A percentile compares a stretch with the other conserved stretches of the same genome.
These are phyloP conservation scores for Misgurnus anguillicaudatus DNA, from an alignment of 2,113 vertebrate genomes.

Conservation along the genomic window DNA sequence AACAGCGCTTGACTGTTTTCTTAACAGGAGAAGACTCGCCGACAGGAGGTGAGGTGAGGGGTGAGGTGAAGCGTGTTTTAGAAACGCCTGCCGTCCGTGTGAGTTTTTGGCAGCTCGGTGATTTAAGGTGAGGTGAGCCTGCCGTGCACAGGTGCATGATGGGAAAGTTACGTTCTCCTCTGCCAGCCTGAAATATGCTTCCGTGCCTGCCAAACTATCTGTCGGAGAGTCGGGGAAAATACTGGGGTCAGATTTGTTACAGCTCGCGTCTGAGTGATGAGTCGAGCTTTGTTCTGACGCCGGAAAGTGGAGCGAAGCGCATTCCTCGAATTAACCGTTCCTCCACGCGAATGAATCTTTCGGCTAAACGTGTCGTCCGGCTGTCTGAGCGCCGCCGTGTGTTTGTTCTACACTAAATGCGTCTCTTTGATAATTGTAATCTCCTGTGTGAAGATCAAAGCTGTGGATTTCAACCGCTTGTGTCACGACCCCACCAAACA, in stretches of 20 bases:
- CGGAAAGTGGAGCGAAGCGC: slow-evolving; percentile 15
- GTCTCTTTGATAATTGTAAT: not conserved
- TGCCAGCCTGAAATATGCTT: slow-evolving; percentile 42
- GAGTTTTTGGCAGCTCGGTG: slow-evolving; percentile 20
- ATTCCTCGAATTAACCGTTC: slow-evolving; percentile 47
- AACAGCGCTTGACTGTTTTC: slow-evolving; percentile 19
- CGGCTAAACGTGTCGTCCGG: too few species aligned
- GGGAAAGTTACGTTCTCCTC: slow-evolving; percentile 6
- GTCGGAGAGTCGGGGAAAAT: slow-evolving; percentile 33
- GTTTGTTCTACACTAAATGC: not conserved
- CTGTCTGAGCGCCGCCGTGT: too few species aligned
- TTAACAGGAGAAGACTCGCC: not conserved
- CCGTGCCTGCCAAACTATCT: slow-evolving; percentile 34
- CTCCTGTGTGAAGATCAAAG: slow-evolving; percentile 12
- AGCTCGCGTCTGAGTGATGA: slow-evolving; percentile 39
- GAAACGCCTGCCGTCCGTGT: not conserved
- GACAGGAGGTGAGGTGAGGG: not conserved
- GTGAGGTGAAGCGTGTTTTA: not conserved
- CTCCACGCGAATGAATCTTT: slow-evolving; percentile 48
- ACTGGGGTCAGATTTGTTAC: slow-evolving; percentile 48
- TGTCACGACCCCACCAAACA: slow-evolving; percentile 6
- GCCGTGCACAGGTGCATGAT: slow-evolving; percentile 20
- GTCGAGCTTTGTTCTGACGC: slow-evolving; percentile 53
- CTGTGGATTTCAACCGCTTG: not conserved
- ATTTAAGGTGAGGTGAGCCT: slow-evolving; percentile 45